Base-by-base conservation (phyloP, 2,797 vertebrate species). In the Sparidentex hasta region DNA sequence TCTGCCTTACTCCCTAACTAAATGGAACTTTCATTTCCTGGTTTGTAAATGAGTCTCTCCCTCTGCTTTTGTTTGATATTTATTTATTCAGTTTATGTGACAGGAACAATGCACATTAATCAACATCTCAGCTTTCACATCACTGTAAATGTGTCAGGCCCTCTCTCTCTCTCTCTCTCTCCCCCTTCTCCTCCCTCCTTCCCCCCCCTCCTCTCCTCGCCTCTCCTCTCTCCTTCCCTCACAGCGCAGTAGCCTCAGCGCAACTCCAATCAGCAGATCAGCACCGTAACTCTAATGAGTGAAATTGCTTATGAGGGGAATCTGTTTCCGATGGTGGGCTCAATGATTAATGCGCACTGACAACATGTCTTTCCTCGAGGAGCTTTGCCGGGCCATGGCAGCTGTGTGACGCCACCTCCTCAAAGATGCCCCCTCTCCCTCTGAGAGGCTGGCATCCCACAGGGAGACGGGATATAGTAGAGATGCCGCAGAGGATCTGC, bases 251-350 rank as follows among this genome's bases (percentile, higher is more conserved):
- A 83, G 90, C 90, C 91, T 89, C 80, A 65, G 87, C 72, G 29
- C 62, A 86, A 75, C 85, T 87, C 89, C 90, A 91, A 91, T 89
- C 90, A 91, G 90, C 92, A 87, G 90, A 91, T 92, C 92, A 88
- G 90, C 86, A 78, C 76, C 81, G 77, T 84, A 88, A 91, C 90
- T 89, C 91, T 95, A 95, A 95, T 95, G 94, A 94, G 90, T 79
- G 83, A 93, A 92, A 93, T 91, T 94, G 94, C 94, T 95, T 95
- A 94, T 95, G 93, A 95, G 93, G 90, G 90, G 92, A 94, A 91
- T 93, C 87, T 89, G 93, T 94, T 94, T 94, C 91, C 87, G 88
- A 93, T 86, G 91, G 90, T 76, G 84, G 87, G 85, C 84, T 70
- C 1, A 78, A 88, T 94, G 94, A 95, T 94, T 92, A 95, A 95